phyloP scores from a whole-genome alignment of 2,797 vertebrate genomes.

The Sebastes minor region DNA sequence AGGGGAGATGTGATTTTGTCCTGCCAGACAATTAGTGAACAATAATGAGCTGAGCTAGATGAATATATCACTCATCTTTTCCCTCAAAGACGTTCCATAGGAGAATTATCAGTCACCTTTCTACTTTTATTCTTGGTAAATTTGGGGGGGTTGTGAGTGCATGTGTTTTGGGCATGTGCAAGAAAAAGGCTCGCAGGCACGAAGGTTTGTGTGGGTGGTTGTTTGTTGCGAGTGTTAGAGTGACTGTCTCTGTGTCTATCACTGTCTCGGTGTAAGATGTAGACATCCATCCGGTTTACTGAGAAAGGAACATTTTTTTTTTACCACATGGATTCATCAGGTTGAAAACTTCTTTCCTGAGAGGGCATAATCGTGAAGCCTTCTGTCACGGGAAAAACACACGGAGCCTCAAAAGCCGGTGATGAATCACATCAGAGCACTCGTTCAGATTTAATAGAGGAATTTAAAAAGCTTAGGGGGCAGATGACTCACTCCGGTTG shows the following conservation, averaged over 20 bases:
- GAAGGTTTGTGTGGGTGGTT: conserved; percentile 58
- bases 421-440: not conserved
- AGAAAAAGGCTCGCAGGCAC: conserved; percentile 32
- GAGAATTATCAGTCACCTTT: conserved; percentile 32
- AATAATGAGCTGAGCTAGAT: conserved; percentile 21
- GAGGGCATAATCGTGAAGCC: conserved; percentile 21
- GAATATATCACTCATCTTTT: conserved; percentile 14
- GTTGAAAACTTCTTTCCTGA: conserved; percentile 35
- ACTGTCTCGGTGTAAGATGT: conserved; percentile 40
- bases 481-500: not conserved
- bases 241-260: conserved; percentile 36
- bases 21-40: conserved; percentile 58
- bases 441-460: conserved; percentile 9
- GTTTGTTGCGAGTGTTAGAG: conserved; percentile 43
- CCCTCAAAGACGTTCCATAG: conserved; percentile 1
- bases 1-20: conserved; percentile 33
- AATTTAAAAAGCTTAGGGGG: not conserved
- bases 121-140: conserved; percentile 1
- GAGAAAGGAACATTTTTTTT: conserved; percentile 15
- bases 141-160: not conserved
- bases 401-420: not conserved
- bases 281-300: conserved; percentile 40
- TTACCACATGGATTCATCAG: conserved; percentile 22
- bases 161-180: conserved; percentile 28
- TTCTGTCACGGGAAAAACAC: conserved; percentile 18